Conservation (phyloP, 2,888 invertebrate species). For the Agrilus biguttatus region DNA sequence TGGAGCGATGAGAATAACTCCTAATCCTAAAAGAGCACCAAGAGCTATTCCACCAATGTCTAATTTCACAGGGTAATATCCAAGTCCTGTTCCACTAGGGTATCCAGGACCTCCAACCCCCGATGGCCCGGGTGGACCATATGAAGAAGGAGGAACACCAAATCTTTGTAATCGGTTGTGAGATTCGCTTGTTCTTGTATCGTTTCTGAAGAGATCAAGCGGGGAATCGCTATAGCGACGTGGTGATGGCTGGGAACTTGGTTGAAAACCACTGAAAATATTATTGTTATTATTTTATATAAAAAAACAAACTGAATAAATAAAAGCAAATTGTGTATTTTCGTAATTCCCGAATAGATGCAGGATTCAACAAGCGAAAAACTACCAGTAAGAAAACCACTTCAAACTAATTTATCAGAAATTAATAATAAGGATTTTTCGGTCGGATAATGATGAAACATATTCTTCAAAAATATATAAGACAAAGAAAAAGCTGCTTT, state of each 20-base stretch:
- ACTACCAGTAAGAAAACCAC: no score
- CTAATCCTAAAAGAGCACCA: constrained; percentile 67
- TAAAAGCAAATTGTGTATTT: not conserved
- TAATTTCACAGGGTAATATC: constrained; percentile 59
- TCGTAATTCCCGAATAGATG: not conserved
- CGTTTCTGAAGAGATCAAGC: constrained; percentile 1
- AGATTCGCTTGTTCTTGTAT: constrained; percentile 16
- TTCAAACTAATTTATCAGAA: no score
- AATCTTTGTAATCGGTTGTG: constrained; percentile 36
- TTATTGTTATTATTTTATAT: not conserved
- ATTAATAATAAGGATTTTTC: no score
- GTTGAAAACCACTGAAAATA: constrained; percentile 28
- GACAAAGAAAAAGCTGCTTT: no score
- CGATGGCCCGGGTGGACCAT: constrained; percentile 33
- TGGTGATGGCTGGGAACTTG: constrained; percentile 21
- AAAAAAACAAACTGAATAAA: not conserved
- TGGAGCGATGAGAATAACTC: constrained; percentile 65
- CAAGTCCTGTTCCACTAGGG: constrained; percentile 33
- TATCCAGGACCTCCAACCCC: constrained; percentile 16
- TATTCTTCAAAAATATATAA: no score
- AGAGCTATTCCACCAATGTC: constrained; percentile 70
- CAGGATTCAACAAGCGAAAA: no score
- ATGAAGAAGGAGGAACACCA: constrained; percentile 33
- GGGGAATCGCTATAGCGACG: constrained; percentile 25
- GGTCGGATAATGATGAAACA: no score